Percentiles rank a stretch among this genome's conserved stretches.
phyloP scores from a whole-genome alignment of 2,888 invertebrate genomes.

The Rhingia rostrata region DNA sequence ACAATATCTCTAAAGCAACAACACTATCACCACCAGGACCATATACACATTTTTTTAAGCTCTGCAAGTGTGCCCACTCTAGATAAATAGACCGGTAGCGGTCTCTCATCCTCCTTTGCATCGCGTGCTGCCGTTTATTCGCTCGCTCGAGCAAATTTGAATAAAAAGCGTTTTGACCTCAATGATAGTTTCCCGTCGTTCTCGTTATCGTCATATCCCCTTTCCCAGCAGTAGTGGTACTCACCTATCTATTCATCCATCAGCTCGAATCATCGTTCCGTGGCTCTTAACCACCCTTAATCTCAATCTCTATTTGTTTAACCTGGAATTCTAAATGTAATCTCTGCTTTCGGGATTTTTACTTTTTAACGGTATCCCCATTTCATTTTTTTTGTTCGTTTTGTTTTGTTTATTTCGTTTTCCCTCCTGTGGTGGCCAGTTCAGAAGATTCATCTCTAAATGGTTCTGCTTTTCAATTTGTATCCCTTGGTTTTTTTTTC shows the following conservation, averaged over 20 bases:
- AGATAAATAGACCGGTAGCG: slow-evolving; percentile 63
- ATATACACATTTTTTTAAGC: slow-evolving; percentile 24
- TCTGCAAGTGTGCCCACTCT: slow-evolving; percentile 29
- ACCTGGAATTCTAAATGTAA: slow-evolving; percentile 65
- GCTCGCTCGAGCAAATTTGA: slow-evolving; percentile 63
- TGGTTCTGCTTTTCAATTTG: slow-evolving; percentile 47
- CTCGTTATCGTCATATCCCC: slow-evolving; percentile 22
- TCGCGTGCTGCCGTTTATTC: slow-evolving; percentile 37
- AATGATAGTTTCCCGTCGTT: slow-evolving; percentile 54
- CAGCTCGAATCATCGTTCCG: slow-evolving; percentile 61
- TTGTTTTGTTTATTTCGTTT: neutral
- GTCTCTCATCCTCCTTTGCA: slow-evolving; percentile 14
- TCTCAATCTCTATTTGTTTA: slow-evolving; percentile 70
- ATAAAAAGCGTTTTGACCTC: slow-evolving; percentile 63
- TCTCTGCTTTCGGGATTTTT: slow-evolving; percentile 53
- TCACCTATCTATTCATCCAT: slow-evolving; percentile 60
- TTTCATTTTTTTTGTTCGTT: neutral
- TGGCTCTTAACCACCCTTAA: slow-evolving; percentile 69
- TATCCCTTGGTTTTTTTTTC: neutral
- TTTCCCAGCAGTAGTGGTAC: slow-evolving; percentile 6
- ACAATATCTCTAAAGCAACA: slow-evolving; percentile 1
- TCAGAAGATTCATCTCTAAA: slow-evolving; percentile 30
- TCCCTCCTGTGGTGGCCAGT: slow-evolving; percentile 17
- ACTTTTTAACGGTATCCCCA: slow-evolving; percentile 23
- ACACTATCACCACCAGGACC: slow-evolving; percentile 1